phyloP scores from a whole-genome alignment of 2,797 vertebrate species.

The Enteromius radiatus region DNA sequence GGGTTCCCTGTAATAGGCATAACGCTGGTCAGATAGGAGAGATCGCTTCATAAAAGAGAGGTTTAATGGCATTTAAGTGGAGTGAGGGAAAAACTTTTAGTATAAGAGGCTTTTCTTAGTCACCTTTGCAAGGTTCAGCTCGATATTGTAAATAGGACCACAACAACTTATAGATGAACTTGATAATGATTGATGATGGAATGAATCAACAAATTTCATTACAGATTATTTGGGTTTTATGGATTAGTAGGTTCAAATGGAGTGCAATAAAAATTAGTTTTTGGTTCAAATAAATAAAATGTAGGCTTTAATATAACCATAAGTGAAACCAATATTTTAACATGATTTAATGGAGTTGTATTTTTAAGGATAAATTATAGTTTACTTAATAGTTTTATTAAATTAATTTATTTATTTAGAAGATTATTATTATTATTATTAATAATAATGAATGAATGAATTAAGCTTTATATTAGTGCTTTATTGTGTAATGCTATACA shows the following conservation, averaged over 20 bases:
- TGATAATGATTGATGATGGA: neutral
- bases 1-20: conserved; percentile 15
- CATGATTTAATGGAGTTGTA: neutral
- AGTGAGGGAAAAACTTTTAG: neutral
- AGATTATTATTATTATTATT: no score
- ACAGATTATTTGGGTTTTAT: neutral
- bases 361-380: no score
- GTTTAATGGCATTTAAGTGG: conserved; percentile 42
- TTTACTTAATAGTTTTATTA: no score
- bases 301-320: neutral
- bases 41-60: conserved; percentile 7
- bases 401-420: no score
- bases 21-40: conserved; percentile 35
- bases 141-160: neutral
- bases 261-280: neutral
- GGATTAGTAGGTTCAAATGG: neutral
- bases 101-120: conserved; percentile 1
- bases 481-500: no score
- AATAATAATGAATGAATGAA: no score
- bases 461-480: no score
- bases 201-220: neutral
- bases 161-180: neutral
- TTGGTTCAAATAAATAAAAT: neutral
- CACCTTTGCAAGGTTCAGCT: neutral
- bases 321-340: neutral